Base-by-base conservation (phyloP, 2,113 vertebrate genomes). In the Cygnus buccinator region DNA sequence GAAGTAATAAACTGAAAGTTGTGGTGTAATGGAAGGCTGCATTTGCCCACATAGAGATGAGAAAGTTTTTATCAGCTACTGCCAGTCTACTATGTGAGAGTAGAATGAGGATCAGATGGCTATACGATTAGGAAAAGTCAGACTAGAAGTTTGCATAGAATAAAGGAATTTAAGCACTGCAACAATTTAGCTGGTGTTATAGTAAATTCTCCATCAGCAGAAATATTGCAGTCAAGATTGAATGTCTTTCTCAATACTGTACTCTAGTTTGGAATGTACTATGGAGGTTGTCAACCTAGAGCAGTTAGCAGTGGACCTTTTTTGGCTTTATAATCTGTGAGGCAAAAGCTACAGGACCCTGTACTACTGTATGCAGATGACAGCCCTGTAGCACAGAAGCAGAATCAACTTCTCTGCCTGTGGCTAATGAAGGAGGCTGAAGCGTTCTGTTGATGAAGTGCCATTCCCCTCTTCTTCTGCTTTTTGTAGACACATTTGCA, bases 391-490 rank as follows among this genome's bases (percentile, higher is more conserved):
- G 21, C 11, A 35, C 4, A 68, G 46, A 74, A 67, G 29, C 37
- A 50, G 1, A 13, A 54, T 0, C 0, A 48, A 21, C 29, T 12
- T 35, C 35, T 52, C 50, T 41, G 16, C 35, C 19, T 86, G 17
- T 22, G 15, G 25, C 5, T 76, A 41, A 26, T 3, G 13, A 58
- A 58, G 13, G 22, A 54, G 10, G 29, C 4, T 84, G 59, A 77
- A 6, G 10, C 50, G 7, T 2, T 10, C 21, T 63, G 12, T 33
- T 63, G 52, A 48, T 3, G 14, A 62, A 54, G 26, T 5, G 15
- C 17, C 85, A 15, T 7, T 26, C 2, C 5, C 3, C 13, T 71
- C 8, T 46, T 62, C 17, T 85, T 59, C 31, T 78, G 3, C 26
- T 72, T 37, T 39, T 67, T 50, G 5, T 46, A 68, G 39, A 59